Evolutionary conservation across 2,797 vertebrate genomes (phyloP), one percentile per base, ranked within the genome.

Genomic region (Melanotaenia boesemani): DNA sequence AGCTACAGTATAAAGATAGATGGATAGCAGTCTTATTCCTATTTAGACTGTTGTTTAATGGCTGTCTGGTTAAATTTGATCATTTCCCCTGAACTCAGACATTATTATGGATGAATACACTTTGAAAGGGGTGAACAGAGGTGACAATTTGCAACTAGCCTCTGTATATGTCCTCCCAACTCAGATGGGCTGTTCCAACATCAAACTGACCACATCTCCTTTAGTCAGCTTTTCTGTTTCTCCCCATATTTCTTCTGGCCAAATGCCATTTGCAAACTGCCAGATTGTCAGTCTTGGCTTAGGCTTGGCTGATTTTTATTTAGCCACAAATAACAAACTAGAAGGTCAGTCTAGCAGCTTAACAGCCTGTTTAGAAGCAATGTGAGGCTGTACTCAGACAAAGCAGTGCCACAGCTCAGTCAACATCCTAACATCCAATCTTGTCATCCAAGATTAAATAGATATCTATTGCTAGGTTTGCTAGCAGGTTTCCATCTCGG

Each of bases 281-380:
- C 44, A 48, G 44, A 48, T 48, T 20, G 48, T n/a, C 18, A 50
- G n/a, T 50, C n/a, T 50, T 20, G 6, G 8, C 54, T 54, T 24
- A 24, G 54, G 24, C 54, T 13, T 2, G 54, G 24, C 12, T 15
- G 24, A 28, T 5, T 55, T 28, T 55, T 55, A 28, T 56, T 56
- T 56, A 30, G 37, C 13, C 12, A 18, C 24, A 6, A 44, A 44
- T 26, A 16, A 39, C 13, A 22, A 61, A 41, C 20, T 6, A 28
- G 50, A 56, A 11, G 13, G 13, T 5, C 4, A 28, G 12, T 55
- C 11, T 11, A 55, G 24, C 54, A 16, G 54, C 54, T 24, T 55
- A 28, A 26, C 54, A 55, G 54, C 54, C 26, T 55, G 54, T 56
- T 56, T 56, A 56, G 26, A 15, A 56, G 54, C 26, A 56, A 15